Evolutionary conservation across 1,140 invertebrate species (phyloP), one percentile per base, ranked within the genome.

Genomic region (Carposina sasakii): DNA sequence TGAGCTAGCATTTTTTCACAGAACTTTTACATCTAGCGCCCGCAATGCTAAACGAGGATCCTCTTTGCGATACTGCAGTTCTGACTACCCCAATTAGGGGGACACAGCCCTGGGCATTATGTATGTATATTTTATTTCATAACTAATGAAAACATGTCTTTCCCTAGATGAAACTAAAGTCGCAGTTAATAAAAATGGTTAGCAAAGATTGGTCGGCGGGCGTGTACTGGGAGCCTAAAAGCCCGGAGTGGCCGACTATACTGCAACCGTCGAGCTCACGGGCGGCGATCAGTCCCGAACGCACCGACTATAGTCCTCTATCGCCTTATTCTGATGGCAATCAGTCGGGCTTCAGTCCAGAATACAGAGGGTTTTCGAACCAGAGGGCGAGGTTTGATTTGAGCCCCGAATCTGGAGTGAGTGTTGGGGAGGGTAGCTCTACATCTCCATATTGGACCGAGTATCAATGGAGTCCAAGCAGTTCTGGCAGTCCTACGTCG

Each of bases 131-230:
- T n/a, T n/a, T n/a, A n/a, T n/a, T n/a, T n/a, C n/a, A n/a, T n/a
- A n/a, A n/a, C n/a, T n/a, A n/a, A n/a, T n/a, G n/a, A n/a, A n/a
- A n/a, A n/a, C n/a, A n/a, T n/a, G n/a, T n/a, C n/a, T n/a, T n/a
- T n/a, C n/a, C n/a, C n/a, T n/a, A n/a, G n/a, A n/a, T n/a, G n/a
- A n/a, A n/a, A n/a, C 58, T 82, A 78, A 81, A 68, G 63, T 69
- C 76, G 12, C 68, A 71, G 56, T 26, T 81, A 9, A 71, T 77
- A 31, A 75, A 76, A 61, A 81, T 81, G 71, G 76, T 68, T 1
- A 70, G 64, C 33, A 76, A 81, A 37, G 79, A 85, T 45, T 83
- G 81, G 79, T 71, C 77, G 8, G 65, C 71, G 17, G 72, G 78
- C 19, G 70, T 79, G 3, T 78, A 75, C 40, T 85, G 73, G 71